A percentile compares a stretch with the other conserved stretches of the same genome.
Evolutionary conservation across 2,888 invertebrate species (phyloP).

Genomic region (Periphyllus acericola): DNA sequence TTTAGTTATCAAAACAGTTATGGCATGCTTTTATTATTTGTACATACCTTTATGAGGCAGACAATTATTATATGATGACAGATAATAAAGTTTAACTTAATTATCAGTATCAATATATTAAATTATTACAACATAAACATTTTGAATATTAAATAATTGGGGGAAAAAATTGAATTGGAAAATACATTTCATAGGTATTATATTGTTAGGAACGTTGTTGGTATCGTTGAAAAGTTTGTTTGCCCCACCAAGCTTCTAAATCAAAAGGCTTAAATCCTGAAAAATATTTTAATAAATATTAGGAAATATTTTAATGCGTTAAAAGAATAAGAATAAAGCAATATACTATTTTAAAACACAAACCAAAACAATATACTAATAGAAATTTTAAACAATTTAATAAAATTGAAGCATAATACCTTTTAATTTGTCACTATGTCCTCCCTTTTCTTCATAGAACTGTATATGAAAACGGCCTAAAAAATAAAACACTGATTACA

Average conservation of each 20-base stretch:
- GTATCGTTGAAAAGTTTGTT: slow-evolving; percentile 56
- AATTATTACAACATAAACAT: slow-evolving; percentile 9
- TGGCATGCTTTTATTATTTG: slow-evolving; percentile 9
- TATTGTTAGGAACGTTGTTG: slow-evolving; percentile 60
- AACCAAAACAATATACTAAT: not conserved
- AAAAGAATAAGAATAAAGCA: not conserved
- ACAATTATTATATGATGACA: not conserved
- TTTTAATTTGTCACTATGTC: slow-evolving; percentile 51
- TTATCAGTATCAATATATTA: slow-evolving; percentile 28
- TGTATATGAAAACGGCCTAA: slow-evolving; percentile 56
- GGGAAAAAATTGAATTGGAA: slow-evolving; percentile 25
- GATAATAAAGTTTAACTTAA: slow-evolving; percentile 13
- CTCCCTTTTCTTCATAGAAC: slow-evolving; percentile 44
- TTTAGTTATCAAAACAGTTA: slow-evolving; percentile 38
- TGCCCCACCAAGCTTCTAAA: slow-evolving; percentile 59
- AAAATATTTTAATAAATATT: not conserved
- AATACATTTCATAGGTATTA: slow-evolving; percentile 10
- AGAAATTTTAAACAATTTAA: too few relatives aligned
- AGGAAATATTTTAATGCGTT: not conserved
- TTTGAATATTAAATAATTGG: slow-evolving; percentile 27
- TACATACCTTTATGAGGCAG: not conserved
- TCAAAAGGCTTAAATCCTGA: slow-evolving; percentile 59
- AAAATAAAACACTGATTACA: slow-evolving; percentile 6
- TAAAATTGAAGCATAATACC: slow-evolving; percentile 25
- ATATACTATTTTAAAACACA: not conserved